A percentile compares a stretch with the other conserved stretches of the same genome.
Conservation (phyloP, 2,797 vertebrate genomes). For the Spondyliosoma cantharus region DNA sequence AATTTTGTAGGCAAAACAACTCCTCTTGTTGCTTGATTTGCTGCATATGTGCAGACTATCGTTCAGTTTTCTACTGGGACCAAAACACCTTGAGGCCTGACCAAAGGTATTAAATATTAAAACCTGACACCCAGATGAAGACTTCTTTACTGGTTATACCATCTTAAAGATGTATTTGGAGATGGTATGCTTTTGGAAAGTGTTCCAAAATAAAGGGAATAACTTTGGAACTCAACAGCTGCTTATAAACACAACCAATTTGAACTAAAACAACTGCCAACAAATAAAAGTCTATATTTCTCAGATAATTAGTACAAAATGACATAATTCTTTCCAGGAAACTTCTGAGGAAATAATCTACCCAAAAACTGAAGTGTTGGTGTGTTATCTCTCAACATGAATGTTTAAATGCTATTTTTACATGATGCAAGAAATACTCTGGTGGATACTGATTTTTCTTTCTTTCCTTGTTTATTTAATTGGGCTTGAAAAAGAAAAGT, state of each 20-base stretch:
- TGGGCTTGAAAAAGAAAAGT: too few species aligned
- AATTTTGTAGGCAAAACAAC: constrained; percentile 3
- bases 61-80: not conserved
- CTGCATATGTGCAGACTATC: not conserved
- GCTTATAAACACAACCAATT: constrained; percentile 7
- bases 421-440: constrained; percentile 4
- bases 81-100: not conserved
- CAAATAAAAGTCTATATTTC: not conserved
- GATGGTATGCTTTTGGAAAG: not conserved
- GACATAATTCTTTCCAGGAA: constrained; percentile 13
- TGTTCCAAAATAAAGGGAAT: not conserved
- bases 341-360: not conserved
- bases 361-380: not conserved
- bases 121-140: not conserved
- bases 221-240: constrained; percentile 5
- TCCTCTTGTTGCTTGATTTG: constrained; percentile 14
- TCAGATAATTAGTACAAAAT: not conserved
- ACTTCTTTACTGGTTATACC: not conserved
- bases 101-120: constrained; percentile 5
- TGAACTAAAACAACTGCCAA: not conserved
- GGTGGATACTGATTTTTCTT: not conserved
- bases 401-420: not conserved
- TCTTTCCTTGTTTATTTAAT: not conserved
- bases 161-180: not conserved
- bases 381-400: constrained; percentile 16